Evolutionary conservation across 1,140 invertebrate genomes (phyloP).

Genomic region (Drosophila persimilis): DNA sequence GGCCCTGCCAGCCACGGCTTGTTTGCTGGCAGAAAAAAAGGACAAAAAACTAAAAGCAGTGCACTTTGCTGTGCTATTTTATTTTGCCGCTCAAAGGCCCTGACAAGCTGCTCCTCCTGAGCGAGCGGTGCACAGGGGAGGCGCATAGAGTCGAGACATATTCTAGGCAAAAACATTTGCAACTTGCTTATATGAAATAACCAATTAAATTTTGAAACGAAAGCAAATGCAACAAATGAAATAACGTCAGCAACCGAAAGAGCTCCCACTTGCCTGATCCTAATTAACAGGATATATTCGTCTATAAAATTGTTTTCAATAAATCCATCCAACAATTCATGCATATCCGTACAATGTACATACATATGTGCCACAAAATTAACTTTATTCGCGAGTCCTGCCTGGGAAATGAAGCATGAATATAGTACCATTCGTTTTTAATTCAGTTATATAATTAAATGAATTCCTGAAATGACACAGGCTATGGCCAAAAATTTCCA

Average conservation of each 20-base stretch:
- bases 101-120: conserved; percentile 55
- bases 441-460: conserved; percentile 23
- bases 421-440: conserved; percentile 26
- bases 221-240: conserved; percentile 5
- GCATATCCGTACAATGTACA: too few relatives aligned
- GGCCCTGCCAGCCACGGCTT: conserved; percentile 68
- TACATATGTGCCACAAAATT: neutral
- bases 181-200: conserved; percentile 61
- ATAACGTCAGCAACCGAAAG: conserved; percentile 1
- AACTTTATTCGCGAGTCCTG: neutral
- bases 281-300: conserved; percentile 26
- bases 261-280: neutral
- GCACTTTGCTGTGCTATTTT: conserved; percentile 79
- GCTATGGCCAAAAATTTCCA: conserved; percentile 23
- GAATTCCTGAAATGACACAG: conserved; percentile 18
- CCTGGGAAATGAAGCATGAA: conserved; percentile 1
- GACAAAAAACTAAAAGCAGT: conserved; percentile 42
- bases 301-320: neutral
- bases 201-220: conserved; percentile 50
- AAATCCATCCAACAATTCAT: neutral
- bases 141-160: conserved; percentile 49
- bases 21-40: conserved; percentile 68
- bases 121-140: conserved; percentile 8
- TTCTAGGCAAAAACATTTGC: conserved; percentile 45
- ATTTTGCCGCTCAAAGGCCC: conserved; percentile 74